Percentiles rank a stretch among this genome's conserved stretches.
Evolutionary conservation across 2,797 vertebrate genomes (phyloP).

Genomic region (Falco rusticolus): DNA sequence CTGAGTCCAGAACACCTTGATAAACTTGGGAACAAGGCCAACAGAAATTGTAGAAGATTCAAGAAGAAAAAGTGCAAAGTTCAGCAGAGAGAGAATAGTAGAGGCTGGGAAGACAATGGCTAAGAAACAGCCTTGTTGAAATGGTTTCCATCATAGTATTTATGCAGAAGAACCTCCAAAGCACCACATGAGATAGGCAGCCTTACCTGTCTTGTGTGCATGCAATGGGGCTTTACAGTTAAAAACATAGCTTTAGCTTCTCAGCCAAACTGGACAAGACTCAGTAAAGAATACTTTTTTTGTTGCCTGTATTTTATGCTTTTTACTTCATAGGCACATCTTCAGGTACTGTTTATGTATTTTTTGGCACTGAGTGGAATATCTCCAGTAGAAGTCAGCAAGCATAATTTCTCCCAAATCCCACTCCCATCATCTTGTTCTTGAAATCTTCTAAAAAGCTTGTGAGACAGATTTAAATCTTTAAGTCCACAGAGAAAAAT

Average conservation of each 20-base stretch:
- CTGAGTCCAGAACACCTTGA: background rate
- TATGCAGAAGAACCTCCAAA: background rate
- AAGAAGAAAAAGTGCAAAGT: background rate
- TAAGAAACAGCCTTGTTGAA: background rate
- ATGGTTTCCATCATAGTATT: background rate
- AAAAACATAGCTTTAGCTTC: background rate
- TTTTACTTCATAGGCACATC: background rate
- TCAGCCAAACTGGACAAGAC: background rate
- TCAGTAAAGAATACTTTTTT: background rate
- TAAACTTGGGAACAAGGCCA: background rate
- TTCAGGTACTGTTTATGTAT: background rate
- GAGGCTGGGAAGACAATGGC: background rate
- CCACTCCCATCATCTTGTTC: background rate
- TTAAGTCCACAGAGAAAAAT: background rate
- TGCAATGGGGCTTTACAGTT: background rate
- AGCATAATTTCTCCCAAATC: background rate
- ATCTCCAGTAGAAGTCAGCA: background rate
- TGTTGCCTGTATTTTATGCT: background rate
- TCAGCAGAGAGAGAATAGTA: background rate
- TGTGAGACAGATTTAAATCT: background rate
- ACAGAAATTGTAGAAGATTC: background rate
- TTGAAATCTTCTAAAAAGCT: background rate
- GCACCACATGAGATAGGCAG: accelerated
- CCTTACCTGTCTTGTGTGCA: background rate
- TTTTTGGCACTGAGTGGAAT: background rate